Conservation (phyloP, 64 coral and sea anemone species). For the Cladopsammia gracilis region DNA sequence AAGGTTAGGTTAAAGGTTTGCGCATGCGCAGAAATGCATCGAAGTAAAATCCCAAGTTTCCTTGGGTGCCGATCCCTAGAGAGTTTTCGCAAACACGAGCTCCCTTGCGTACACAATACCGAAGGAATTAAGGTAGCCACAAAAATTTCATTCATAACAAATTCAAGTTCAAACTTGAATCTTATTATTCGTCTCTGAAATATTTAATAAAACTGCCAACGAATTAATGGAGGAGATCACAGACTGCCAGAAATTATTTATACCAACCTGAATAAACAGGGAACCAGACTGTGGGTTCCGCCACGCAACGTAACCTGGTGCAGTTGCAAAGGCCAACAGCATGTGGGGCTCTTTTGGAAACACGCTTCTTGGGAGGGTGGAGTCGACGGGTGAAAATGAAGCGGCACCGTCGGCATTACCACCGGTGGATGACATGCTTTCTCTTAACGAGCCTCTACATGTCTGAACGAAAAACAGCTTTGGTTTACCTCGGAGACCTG, state of each 20-base stretch:
- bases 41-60: no score
- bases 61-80: no score
- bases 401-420: not conserved
- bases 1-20: no score
- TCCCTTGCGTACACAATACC: no score
- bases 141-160: no score
- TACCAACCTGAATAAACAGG: not conserved
- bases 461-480: conserved; percentile 13
- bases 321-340: conserved; percentile 4
- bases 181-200: no score
- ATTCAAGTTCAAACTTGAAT: no score
- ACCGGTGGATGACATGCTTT: not conserved
- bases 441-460: not conserved
- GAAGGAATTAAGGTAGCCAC: no score
- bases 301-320: not conserved
- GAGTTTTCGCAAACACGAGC: no score
- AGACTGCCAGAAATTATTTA: not conserved
- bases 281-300: not conserved
- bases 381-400: not conserved
- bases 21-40: no score
- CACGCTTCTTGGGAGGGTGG: not conserved
- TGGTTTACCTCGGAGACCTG: not conserved
- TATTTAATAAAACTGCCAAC: no score
- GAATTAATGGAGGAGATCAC: no score
- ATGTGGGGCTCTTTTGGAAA: not conserved